Base-by-base conservation (phyloP, 2,797 vertebrate genomes). In the Hafferia zeledoni region DNA sequence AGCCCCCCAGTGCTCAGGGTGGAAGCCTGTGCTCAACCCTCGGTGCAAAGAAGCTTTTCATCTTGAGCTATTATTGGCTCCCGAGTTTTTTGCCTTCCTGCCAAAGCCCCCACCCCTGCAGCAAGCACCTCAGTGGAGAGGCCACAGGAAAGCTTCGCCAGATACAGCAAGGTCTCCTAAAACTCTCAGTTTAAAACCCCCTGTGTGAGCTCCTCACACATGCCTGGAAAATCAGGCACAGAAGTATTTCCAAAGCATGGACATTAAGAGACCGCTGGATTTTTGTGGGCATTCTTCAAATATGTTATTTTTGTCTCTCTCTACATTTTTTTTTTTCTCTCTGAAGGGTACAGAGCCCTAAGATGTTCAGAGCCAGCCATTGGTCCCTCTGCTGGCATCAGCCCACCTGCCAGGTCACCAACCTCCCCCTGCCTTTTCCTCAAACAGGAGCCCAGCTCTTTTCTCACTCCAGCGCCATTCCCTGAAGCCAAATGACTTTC, bases 211-310 rank as follows among this genome's bases (percentile, higher is more conserved):
- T 80, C 80, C 84, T 94, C 93, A 86, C 1, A 12, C 76, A 4
- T 16, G 65, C n/a, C 76, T 86, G 88, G 72, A 94, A 94, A 94
- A 90, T 61, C 50, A 79, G 69, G 44, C 69, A 4, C 72, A 83
- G 56, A 92, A 86, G 24, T 56, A 81, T 91, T 90, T 88, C 43
- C 65, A 68, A 71, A 95, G 76, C 56, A 60, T 0, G 0, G 44
- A 65, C 35, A 8, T 88, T 70, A 55, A 0, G 7, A 93, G 35
- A 93, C 93, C 19, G 0, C 83, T 91, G 80, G 52, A 91, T 90
- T 94, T 88, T 91, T 91, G 92, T 90, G 83, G 93, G 44, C 90
- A 83, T 91, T 88, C 90, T 83, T 91, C 59, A 93, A 93, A 86
- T 33, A 41, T 8, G 25, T 35, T 83, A 33, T 70, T 95, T 87